Percentiles rank a stretch among this genome's conserved stretches.
These are phyloP conservation scores for Xiphophorus birchmanni DNA, from an alignment of 2,797 vertebrate genomes.

Conservation along the genomic window DNA sequence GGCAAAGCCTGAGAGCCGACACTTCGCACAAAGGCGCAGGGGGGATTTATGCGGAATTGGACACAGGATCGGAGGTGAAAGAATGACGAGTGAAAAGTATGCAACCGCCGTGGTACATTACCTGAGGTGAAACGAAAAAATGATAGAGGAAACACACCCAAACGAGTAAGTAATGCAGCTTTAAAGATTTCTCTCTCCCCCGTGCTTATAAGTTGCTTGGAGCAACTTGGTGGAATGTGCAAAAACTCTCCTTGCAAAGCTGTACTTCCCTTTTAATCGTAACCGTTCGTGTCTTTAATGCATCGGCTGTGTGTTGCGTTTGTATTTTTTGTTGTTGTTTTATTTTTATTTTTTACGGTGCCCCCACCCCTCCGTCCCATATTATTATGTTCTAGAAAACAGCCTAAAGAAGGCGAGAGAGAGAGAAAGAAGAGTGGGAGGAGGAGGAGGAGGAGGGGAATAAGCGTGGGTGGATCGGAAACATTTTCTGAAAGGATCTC, in stretches of 20 bases:
- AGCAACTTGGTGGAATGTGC: slow-evolving; percentile 66
- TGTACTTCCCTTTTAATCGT: background rate
- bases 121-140: slow-evolving; percentile 84
- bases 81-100: slow-evolving; percentile 80
- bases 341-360: background rate
- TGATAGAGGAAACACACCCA: slow-evolving; percentile 86
- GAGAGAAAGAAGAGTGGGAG: slow-evolving; percentile 23
- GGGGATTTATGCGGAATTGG: slow-evolving; percentile 74
- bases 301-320: slow-evolving; percentile 45
- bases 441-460: slow-evolving; percentile 55
- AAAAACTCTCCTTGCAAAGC: slow-evolving; percentile 3
- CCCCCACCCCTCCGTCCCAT: slow-evolving; percentile 16
- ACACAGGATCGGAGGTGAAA: slow-evolving; percentile 58
- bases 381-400: slow-evolving; percentile 29
- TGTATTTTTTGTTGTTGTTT: background rate
- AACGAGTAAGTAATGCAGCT: slow-evolving; percentile 80
- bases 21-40: slow-evolving; percentile 68
- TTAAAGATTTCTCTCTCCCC: slow-evolving; percentile 2
- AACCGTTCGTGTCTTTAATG: slow-evolving; percentile 27
- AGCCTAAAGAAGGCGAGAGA: slow-evolving; percentile 42
- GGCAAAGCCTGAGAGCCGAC: slow-evolving; percentile 68
- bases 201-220: slow-evolving; percentile 57
- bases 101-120: slow-evolving; percentile 75
- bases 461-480: slow-evolving; percentile 81
- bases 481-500: slow-evolving; percentile 80